Base-by-base conservation (phyloP, 2,888 invertebrate species). In the Euzetes globulus region DNA sequence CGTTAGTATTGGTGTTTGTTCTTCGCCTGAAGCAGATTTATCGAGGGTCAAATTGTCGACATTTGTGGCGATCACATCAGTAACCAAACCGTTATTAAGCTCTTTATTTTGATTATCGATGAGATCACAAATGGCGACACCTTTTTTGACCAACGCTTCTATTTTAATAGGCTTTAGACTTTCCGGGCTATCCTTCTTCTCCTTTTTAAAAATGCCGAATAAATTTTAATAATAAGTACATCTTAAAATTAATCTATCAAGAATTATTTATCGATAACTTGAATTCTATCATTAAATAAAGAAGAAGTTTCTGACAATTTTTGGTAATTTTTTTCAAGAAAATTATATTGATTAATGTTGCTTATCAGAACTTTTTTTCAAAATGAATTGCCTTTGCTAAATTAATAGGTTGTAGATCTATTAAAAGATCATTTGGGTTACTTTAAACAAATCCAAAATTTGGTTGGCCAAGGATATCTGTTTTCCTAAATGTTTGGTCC, bases 161-260 rank as follows among this genome's bases (percentile, higher is more conserved):
- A 95, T 83, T 71, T 94, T 84, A 76, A 88, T 88, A 70, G 85
- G 87, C 81, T 90, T 92, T 81, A 91, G 90, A 80, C 91, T 91
- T 78, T 96, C 95, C 7, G 41, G n/a, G 41, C 50, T 52, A 4
- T 78, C 77, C 52, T 78, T 78, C 52, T 77, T 87, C 82, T 96
- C 94, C 75, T 87, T 87, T 84, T 94, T 95, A 80, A 72, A 7
- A n/a, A 91, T 87, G 5, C 95, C 95, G 77, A 90, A 88, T 82
- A 89, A 91, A n/a, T n/a, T n/a, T n/a, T n/a, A n/a, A n/a, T n/a
- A n/a, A n/a, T n/a, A n/a, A n/a, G n/a, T n/a, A n/a, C n/a, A n/a
- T n/a, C n/a, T n/a, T n/a, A n/a, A n/a, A n/a, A n/a, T n/a, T n/a
- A n/a, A n/a, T n/a, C n/a, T n/a, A n/a, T n/a, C n/a, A n/a, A n/a